Conservation (phyloP, 2,113 vertebrate genomes). For the Chaetodon auriga region DNA sequence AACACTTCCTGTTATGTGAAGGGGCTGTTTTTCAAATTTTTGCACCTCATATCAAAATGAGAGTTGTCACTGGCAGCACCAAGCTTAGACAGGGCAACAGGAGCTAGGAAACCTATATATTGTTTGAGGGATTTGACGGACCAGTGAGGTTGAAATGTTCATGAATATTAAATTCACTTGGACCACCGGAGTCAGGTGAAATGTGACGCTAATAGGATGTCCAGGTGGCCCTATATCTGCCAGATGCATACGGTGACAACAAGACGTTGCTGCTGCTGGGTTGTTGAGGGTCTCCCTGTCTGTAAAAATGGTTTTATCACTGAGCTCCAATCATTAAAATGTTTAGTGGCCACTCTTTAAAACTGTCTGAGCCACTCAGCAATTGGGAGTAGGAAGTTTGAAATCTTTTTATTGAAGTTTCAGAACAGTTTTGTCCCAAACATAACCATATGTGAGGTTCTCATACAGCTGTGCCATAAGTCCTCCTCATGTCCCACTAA, state of each 20-base stretch:
- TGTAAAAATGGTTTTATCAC: neutral
- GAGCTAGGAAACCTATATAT: neutral
- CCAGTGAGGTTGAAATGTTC: neutral
- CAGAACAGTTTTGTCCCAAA: conserved; percentile 68
- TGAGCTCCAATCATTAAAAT: neutral
- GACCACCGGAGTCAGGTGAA: neutral
- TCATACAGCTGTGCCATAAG: conserved; percentile 61
- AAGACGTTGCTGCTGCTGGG: neutral
- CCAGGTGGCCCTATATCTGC: neutral
- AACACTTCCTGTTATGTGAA: neutral
- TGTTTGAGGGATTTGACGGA: neutral
- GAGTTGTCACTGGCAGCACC: neutral
- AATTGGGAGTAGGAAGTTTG: conserved; percentile 22
- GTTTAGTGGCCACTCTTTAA: neutral
- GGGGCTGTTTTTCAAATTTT: no score
- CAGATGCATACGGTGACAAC: neutral
- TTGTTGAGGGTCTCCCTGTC: neutral
- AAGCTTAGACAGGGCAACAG: neutral
- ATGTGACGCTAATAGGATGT: neutral
- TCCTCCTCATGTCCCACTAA: conserved; percentile 49
- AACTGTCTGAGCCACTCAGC: neutral
- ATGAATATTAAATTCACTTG: neutral
- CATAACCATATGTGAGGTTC: conserved; percentile 52
- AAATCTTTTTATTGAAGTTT: conserved; percentile 57
- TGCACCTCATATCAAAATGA: neutral